Conservation (phyloP, 2,888 invertebrate species). For the Chaetogeoica ovagalla region DNA sequence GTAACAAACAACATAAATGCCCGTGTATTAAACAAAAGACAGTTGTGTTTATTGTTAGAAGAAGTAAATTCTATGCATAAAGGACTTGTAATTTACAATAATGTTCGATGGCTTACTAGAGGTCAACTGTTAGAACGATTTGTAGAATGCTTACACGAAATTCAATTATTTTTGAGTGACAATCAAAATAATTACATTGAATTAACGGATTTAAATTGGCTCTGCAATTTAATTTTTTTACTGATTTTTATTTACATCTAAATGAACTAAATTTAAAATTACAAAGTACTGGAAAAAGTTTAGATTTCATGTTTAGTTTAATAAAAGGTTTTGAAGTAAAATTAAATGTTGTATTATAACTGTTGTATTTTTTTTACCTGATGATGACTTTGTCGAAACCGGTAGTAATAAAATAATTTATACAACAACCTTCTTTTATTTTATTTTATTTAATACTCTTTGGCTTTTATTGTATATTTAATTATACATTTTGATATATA, state of each 20-base stretch:
- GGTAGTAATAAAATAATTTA: no score
- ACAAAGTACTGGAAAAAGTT: slow-evolving; percentile 7
- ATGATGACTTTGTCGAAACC: no score
- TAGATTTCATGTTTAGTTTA: slow-evolving; percentile 29
- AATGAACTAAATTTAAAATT: slow-evolving; percentile 25
- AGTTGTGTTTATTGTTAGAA: slow-evolving; percentile 51
- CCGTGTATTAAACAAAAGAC: slow-evolving; percentile 32
- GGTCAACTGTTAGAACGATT: slow-evolving; percentile 41
- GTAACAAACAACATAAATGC: slow-evolving; percentile 34
- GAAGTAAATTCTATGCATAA: slow-evolving; percentile 54
- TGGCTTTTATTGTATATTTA: no score
- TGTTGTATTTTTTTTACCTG: no score
- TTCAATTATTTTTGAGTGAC: slow-evolving; percentile 35
- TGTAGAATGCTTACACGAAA: slow-evolving; percentile 53
- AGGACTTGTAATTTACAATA: slow-evolving; percentile 53
- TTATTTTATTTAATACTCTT: no score
- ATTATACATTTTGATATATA: no score
- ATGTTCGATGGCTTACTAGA: slow-evolving; percentile 55
- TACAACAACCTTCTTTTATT: no score
- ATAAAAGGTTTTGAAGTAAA: slow-evolving; percentile 25
- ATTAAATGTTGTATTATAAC: no score
- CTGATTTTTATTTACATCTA: slow-evolving; percentile 22
- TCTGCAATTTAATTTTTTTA: slow-evolving; percentile 22
- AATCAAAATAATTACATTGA: slow-evolving; percentile 1
- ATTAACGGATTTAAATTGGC: slow-evolving; percentile 6